These are phyloP conservation scores for Listronotus oregonensis DNA, from an alignment of 1,140 invertebrate genomes.

Conservation along the genomic window DNA sequence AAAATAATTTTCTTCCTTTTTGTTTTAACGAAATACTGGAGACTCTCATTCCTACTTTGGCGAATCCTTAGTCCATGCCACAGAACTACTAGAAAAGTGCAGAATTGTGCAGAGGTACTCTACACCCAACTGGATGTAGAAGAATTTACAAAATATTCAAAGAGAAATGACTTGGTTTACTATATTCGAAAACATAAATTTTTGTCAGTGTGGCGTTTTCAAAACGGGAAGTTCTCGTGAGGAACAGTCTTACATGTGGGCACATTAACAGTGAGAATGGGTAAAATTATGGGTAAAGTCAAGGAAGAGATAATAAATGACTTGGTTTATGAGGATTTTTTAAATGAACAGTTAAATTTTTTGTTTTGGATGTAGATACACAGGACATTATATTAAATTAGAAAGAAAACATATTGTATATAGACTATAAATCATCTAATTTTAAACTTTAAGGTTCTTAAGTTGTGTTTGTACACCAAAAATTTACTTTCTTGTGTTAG, in stretches of 20 bases:
- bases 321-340: slow-evolving; percentile 42
- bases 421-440: no score
- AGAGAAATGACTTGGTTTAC: slow-evolving; percentile 63
- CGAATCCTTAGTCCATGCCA: slow-evolving; percentile 59
- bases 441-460: no score
- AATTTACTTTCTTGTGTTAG: no score
- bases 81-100: slow-evolving; percentile 64
- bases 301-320: slow-evolving; percentile 57
- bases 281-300: slow-evolving; percentile 58
- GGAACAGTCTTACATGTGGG: slow-evolving; percentile 64
- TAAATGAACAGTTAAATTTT: slow-evolving; percentile 39
- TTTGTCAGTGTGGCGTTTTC: slow-evolving; percentile 65
- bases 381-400: no score
- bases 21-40: slow-evolving; percentile 60
- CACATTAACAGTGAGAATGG: slow-evolving; percentile 69
- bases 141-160: slow-evolving; percentile 63
- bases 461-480: no score
- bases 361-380: slow-evolving; percentile 4
- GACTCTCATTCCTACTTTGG: slow-evolving; percentile 62
- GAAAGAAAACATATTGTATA: no score
- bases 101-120: slow-evolving; percentile 58
- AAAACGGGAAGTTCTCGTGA: slow-evolving; percentile 63
- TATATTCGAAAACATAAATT: slow-evolving; percentile 66
- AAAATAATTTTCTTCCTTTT: slow-evolving; percentile 23
- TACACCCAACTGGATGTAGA: slow-evolving; percentile 51